Conservation (phyloP, 2,888 invertebrate species). For the Muscina levida region DNA sequence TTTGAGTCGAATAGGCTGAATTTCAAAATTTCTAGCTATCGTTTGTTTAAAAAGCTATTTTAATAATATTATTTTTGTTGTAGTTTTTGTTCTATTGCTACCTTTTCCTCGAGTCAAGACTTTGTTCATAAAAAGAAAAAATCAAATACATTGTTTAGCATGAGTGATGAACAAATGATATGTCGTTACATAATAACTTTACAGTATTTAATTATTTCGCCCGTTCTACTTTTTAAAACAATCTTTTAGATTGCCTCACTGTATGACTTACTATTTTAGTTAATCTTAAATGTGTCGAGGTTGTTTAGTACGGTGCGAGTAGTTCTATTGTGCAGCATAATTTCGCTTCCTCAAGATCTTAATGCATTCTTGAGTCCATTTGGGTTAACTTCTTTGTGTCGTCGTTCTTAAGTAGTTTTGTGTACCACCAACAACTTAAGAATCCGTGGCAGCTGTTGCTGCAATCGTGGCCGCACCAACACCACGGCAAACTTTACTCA, state of each 20-base stretch:
- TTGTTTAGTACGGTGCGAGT: background rate
- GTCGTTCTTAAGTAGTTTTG: constrained; percentile 63
- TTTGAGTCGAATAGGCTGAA: too few relatives aligned
- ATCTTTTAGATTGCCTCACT: constrained; percentile 13
- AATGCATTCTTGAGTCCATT: constrained; percentile 4
- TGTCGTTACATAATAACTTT: too few relatives aligned
- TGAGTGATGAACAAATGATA: too few relatives aligned
- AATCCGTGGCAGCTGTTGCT: constrained; percentile 12
- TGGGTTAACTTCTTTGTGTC: constrained; percentile 72
- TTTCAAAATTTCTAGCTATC: too few relatives aligned
- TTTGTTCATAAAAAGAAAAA: too few relatives aligned
- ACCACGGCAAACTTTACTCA: constrained; percentile 14
- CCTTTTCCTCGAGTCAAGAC: too few relatives aligned
- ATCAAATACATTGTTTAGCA: too few relatives aligned
- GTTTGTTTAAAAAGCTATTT: too few relatives aligned
- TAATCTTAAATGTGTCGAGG: constrained; percentile 8
- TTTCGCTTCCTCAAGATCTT: background rate
- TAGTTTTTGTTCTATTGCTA: too few relatives aligned
- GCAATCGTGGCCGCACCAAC: background rate
- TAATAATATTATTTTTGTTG: too few relatives aligned
- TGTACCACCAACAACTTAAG: constrained; percentile 13
- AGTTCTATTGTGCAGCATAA: background rate
- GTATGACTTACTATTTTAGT: background rate
- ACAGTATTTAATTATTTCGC: too few relatives aligned
- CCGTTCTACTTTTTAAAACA: too few relatives aligned